These are phyloP conservation scores for Cheilosia urbana DNA, from an alignment of 2,888 invertebrate species.

Conservation along the genomic window DNA sequence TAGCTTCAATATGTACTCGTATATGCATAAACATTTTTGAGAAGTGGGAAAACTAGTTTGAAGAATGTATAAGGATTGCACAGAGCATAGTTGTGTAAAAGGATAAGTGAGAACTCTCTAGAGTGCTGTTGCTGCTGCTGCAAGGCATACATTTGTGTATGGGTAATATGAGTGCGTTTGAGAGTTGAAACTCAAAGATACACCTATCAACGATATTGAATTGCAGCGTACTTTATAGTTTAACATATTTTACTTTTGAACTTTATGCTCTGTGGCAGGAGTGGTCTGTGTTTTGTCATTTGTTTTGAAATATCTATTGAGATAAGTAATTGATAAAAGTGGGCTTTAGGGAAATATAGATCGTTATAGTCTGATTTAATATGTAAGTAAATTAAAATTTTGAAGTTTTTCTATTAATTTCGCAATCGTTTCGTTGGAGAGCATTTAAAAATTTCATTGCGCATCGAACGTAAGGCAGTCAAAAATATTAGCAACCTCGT, in stretches of 20 bases:
- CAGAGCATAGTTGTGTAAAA: not conserved
- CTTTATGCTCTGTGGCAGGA: not conserved
- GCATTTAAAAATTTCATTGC: too few relatives aligned
- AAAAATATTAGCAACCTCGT: too few relatives aligned
- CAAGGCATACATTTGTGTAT: conserved; percentile 6
- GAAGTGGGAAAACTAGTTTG: conserved; percentile 21
- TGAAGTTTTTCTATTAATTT: too few relatives aligned
- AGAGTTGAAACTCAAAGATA: conserved; percentile 9
- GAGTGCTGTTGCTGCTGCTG: not conserved
- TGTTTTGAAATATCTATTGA: not conserved
- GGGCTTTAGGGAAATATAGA: too few relatives aligned
- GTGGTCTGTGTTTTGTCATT: not conserved
- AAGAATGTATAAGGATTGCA: conserved; percentile 4
- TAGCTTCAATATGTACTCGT: not conserved
- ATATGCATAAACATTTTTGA: not conserved
- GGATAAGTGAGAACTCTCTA: conserved; percentile 8
- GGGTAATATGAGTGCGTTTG: conserved; percentile 34
- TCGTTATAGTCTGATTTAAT: too few relatives aligned
- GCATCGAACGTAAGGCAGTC: too few relatives aligned
- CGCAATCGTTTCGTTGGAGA: too few relatives aligned
- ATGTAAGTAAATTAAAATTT: too few relatives aligned
- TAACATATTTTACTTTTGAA: conserved; percentile 43
- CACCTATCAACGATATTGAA: conserved; percentile 30
- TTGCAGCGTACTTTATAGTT: conserved; percentile 41
- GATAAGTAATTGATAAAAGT: too few relatives aligned